Evolutionary conservation across 1,140 invertebrate species (phyloP).

Genomic region (Brachionus asplanchnoidis): DNA sequence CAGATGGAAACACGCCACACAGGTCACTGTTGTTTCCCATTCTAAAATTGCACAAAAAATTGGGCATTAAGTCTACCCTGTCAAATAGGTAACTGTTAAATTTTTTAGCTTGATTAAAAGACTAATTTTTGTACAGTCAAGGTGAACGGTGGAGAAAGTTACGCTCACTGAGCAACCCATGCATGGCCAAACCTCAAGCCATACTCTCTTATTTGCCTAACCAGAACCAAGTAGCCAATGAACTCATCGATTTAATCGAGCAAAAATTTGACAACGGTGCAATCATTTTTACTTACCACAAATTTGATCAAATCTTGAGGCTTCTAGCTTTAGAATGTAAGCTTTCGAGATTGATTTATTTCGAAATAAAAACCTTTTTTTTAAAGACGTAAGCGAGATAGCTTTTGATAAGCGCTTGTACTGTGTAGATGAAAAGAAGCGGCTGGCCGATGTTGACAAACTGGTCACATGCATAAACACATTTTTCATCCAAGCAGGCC

Average conservation of each 20-base stretch:
- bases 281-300: background rate
- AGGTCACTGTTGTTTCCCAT: background rate
- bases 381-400: slow-evolving; percentile 37
- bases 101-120: background rate
- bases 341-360: background rate
- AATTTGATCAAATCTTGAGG: slow-evolving; percentile 34
- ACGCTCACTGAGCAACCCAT: background rate
- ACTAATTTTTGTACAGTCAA: background rate
- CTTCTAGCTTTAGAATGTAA: slow-evolving; percentile 36
- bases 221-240: slow-evolving; percentile 38
- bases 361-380: background rate
- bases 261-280: background rate
- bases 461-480: slow-evolving; percentile 7
- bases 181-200: background rate
- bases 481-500: slow-evolving; percentile 10
- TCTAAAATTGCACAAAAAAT: slow-evolving; percentile 22
- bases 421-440: slow-evolving; percentile 18
- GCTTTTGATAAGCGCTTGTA: slow-evolving; percentile 11
- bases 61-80: background rate
- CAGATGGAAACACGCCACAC: slow-evolving; percentile 12
- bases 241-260: slow-evolving; percentile 10
- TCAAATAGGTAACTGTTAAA: background rate
- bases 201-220: slow-evolving; percentile 22
- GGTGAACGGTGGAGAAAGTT: slow-evolving; percentile 40
- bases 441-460: background rate